Evolutionary conservation across 1,140 invertebrate species (phyloP), one percentile per base, ranked within the genome.

Genomic region (Ericerus pela): DNA sequence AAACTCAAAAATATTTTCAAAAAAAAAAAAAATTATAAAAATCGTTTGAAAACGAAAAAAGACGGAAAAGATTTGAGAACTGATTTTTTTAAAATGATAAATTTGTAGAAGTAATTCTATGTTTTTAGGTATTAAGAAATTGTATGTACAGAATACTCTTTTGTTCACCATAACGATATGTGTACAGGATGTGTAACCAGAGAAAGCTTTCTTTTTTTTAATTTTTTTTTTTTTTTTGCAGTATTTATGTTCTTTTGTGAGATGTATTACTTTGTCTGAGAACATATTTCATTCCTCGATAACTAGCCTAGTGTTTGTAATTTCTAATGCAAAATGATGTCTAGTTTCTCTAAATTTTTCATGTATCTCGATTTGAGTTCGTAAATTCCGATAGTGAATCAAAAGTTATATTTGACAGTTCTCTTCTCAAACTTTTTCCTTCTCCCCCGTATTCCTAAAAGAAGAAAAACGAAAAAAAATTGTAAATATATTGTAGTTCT

Each of bases 141-240:
- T 47, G 41, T 47, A 47, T 47, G 26, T 47, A 47, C 41, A 47
- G 41, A 47, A 47, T 47, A 47, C 41, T 47, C 41, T 47, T n/a
- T 47, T 47, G 41, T 47, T 47, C 41, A 47, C 41, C 41, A 47
- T 47, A 47, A 47, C 26, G 26, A 47, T 47, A 47, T 14, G 41
- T 47, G 41, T 47, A 47, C 41, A 47, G 41, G 41, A 22, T 24
- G 22, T 47, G n/a, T n/a, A n/a, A n/a, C n/a, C n/a, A 47, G 30
- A 22, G 22, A 24, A 24, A 8, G 37, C 14, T 47, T 47, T 47
- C 26, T 16, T 24, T 47, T 47, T 47, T 18, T 41, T 14, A 12
- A 2, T 20, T 47, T 10, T 47, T 47, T 38, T 14, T 14, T 38
- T 6, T 38, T 18, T 16, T 6, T 38, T 38, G 37, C n/a, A n/a